These are phyloP conservation scores for Melitaea athalia DNA, from an alignment of 2,888 invertebrate species.

Conservation along the genomic window DNA sequence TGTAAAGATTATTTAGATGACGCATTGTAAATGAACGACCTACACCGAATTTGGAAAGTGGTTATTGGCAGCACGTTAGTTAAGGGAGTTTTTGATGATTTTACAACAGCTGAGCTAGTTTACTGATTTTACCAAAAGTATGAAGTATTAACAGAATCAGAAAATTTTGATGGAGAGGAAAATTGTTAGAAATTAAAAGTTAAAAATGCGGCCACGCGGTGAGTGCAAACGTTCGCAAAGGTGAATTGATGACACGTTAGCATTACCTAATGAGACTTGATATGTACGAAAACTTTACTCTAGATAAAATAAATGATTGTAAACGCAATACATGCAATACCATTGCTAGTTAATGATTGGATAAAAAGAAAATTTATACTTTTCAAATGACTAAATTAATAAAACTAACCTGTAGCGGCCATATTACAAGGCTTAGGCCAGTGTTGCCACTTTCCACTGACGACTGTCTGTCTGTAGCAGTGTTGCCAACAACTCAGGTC, in stretches of 20 bases:
- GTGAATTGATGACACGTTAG: slow-evolving; percentile 81
- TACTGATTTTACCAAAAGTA: slow-evolving; percentile 1
- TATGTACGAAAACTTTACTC: slow-evolving; percentile 17
- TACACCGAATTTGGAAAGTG: slow-evolving; percentile 73
- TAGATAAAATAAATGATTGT: slow-evolving; percentile 25
- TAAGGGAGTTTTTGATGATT: slow-evolving; percentile 45
- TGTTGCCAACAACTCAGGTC: too few relatives aligned
- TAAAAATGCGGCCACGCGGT: slow-evolving; percentile 81
- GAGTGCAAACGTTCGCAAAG: slow-evolving; percentile 79
- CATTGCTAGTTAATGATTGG: slow-evolving; percentile 36
- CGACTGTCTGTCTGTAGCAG: too few relatives aligned
- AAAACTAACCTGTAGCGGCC: slow-evolving; percentile 88
- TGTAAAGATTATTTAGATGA: slow-evolving; percentile 66
- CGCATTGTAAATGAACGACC: slow-evolving; percentile 76
- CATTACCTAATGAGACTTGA: slow-evolving; percentile 53
- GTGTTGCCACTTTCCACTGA: slow-evolving; percentile 75
- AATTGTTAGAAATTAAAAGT: slow-evolving; percentile 46
- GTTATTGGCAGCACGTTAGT: slow-evolving; percentile 61
- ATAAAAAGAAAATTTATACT: slow-evolving; percentile 47
- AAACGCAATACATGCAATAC: slow-evolving; percentile 32
- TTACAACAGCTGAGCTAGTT: slow-evolving; percentile 13
- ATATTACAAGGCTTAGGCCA: slow-evolving; percentile 84
- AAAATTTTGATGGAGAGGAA: slow-evolving; percentile 25
- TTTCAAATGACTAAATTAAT: slow-evolving; percentile 80
- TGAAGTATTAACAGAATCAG: slow-evolving; percentile 34